These are phyloP conservation scores for Trilocha varians DNA, from an alignment of 2,888 invertebrate species.

Conservation along the genomic window DNA sequence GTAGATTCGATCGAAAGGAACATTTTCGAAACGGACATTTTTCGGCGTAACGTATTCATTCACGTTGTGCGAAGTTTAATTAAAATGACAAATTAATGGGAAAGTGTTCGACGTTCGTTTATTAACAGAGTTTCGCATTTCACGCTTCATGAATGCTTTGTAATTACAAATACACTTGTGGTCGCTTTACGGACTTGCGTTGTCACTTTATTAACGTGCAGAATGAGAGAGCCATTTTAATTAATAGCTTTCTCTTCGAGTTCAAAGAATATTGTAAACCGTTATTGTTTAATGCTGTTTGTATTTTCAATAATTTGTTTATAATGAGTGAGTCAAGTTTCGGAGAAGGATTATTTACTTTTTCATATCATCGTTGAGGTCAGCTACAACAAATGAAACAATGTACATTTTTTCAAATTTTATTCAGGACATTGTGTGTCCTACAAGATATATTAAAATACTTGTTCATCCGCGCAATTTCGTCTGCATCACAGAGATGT, in stretches of 20 bases:
- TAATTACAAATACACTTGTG: slow-evolving; percentile 48
- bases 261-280: slow-evolving; percentile 24
- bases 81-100: slow-evolving; percentile 53
- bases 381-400: no score
- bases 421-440: no score
- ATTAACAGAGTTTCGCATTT: slow-evolving; percentile 47
- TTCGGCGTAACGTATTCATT: background rate
- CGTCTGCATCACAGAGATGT: no score
- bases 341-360: no score
- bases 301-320: slow-evolving; percentile 13
- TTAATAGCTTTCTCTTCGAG: slow-evolving; percentile 55
- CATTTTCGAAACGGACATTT: slow-evolving; percentile 13
- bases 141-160: slow-evolving; percentile 43
- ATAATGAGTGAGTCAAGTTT: slow-evolving; percentile 14
- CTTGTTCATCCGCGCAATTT: no score
- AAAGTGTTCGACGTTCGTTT: slow-evolving; percentile 39
- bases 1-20: background rate
- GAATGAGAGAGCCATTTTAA: slow-evolving; percentile 56
- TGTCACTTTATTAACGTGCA: slow-evolving; percentile 53
- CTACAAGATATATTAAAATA: no score
- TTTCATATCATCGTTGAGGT: no score
- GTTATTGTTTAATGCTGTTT: slow-evolving; percentile 5
- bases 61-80: slow-evolving; percentile 34
- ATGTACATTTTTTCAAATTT: no score
- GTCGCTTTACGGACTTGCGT: slow-evolving; percentile 44